Base-by-base conservation (phyloP, 2,113 vertebrate species). In the Nibea coibor region DNA sequence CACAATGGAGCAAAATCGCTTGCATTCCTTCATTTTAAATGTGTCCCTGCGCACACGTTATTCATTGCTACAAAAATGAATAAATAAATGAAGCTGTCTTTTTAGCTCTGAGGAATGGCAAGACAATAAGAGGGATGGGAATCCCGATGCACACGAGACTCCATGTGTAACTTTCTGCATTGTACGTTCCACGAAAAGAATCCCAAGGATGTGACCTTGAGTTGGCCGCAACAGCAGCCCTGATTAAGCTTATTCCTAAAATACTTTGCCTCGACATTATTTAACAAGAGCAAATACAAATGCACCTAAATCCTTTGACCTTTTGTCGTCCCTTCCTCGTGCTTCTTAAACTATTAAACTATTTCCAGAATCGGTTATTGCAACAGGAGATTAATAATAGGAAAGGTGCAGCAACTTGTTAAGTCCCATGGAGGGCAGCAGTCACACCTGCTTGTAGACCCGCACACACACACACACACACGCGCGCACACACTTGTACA, bases 391-490 rank as follows among this genome's bases (percentile, higher is more conserved):
- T 62, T 76, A 42, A 69, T 42, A 62, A 57, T 51, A 62, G 22
- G 8, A 68, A 73, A 50, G 61, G 43, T 88, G 85, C 42, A 91
- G 47, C 78, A 73, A 65, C 80, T 67, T 78, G 43, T 48, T 11
- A 45, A 72, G 71, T 71, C 87, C 80, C 85, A 50, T 73, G 85
- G 88, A 89, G 85, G 83, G 78, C 89, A 86, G 87, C 79, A 85
- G 53, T 19, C 45, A 70, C 74, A 86, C 71, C 78, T 70, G 65
- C 59, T 84, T 77, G 68, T 70, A 47, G 67, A 72, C 42, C 4
- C 68, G 68, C 57, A 58, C 58, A 64, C 47, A 2, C 78, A 80
- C 26, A 35, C 59, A 31, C 28, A 59, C 75, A 53, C 31, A 16
- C 35, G 17, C 24, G 53, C 14, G 26, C 56, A 61, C 51, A 68